Conservation (phyloP, 2,113 vertebrate genomes). For the Murina feae region DNA sequence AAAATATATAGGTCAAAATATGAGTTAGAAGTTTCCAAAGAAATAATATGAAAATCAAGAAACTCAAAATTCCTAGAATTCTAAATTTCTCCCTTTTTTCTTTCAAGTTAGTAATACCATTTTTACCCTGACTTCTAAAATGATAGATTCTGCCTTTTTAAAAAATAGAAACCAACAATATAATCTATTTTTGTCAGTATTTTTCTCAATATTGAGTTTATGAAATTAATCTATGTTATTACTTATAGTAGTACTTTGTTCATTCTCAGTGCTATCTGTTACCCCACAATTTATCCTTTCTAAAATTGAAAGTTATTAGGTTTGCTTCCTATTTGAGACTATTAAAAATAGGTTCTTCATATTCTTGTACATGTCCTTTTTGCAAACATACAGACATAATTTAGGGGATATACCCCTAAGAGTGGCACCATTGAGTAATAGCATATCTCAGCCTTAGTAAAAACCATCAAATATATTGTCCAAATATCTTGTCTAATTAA, state of each 20-base stretch:
- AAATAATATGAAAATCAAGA: not conserved
- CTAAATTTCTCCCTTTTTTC: not conserved
- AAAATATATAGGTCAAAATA: not conserved
- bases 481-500: not conserved
- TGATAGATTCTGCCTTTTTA: not conserved
- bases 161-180: not conserved
- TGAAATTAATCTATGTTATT: not conserved
- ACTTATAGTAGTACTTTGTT: not conserved
- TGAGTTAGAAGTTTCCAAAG: not conserved
- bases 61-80: not conserved
- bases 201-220: not conserved
- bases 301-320: not conserved
- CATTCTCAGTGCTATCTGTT: not conserved
- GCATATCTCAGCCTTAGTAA: not conserved
- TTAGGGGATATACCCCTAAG: not conserved
- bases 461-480: not conserved
- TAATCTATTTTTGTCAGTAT: not conserved
- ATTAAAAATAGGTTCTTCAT: not conserved
- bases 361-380: not conserved
- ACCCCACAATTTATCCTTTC: not conserved
- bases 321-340: not conserved
- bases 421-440: not conserved
- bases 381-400: not conserved
- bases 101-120: not conserved
- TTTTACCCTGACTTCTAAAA: not conserved